A percentile compares a stretch with the other conserved stretches of the same genome.
Evolutionary conservation across 2,113 vertebrate species (phyloP).

Genomic region (Pteropus alecto): DNA sequence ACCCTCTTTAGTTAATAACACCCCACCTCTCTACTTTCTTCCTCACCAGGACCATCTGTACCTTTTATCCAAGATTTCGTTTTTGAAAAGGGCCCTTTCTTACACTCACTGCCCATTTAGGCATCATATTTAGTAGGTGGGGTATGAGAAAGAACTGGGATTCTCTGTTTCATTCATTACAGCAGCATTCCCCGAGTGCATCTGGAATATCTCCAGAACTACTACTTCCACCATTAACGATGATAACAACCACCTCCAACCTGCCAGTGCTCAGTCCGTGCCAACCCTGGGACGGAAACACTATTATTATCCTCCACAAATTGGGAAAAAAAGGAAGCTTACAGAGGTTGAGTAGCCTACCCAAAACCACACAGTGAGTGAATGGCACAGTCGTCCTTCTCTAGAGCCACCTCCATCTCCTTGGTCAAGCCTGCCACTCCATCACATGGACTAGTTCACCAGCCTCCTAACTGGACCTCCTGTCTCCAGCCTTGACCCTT

Average conservation of each 20-base stretch:
- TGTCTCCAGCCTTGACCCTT: neutral
- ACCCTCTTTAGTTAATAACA: neutral
- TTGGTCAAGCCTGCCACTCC: neutral
- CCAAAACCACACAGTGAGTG: neutral
- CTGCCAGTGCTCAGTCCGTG: accelerated
- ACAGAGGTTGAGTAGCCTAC: neutral
- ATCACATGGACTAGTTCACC: neutral
- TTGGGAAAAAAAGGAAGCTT: neutral
- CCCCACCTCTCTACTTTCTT: neutral
- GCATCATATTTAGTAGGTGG: no score
- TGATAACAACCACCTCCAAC: accelerated
- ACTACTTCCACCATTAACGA: accelerated
- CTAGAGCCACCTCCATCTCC: neutral
- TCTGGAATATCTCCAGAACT: neutral
- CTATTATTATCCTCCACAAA: neutral
- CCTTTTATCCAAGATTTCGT: neutral
- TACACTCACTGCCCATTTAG: no score
- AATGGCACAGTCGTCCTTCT: accelerated
- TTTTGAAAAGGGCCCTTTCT: neutral
- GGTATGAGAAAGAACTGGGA: neutral
- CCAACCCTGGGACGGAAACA: accelerated
- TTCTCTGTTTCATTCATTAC: neutral
- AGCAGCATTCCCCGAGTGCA: neutral
- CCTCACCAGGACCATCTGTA: neutral
- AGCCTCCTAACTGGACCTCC: neutral